Evolutionary conservation across 1,140 invertebrate genomes (phyloP).

Genomic region (Drosophila teissieri): DNA sequence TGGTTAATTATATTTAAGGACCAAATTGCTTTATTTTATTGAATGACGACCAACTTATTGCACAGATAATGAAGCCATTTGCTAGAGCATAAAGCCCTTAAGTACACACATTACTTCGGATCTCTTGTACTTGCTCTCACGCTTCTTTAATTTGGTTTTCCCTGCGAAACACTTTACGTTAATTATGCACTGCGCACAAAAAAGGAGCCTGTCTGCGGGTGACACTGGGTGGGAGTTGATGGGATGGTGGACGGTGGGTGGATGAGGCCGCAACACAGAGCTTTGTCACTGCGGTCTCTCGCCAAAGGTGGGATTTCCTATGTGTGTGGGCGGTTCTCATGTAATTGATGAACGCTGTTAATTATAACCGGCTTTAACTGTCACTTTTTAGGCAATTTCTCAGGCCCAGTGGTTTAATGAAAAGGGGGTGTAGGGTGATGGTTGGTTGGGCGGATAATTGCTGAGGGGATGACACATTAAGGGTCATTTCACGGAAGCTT

Average conservation of each 20-base stretch:
- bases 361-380: constrained; percentile 58
- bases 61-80: constrained; percentile 31
- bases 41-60: constrained; percentile 9
- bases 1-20: constrained; percentile 1
- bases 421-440: background rate
- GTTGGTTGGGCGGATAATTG: background rate
- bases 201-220: constrained; percentile 32
- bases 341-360: constrained; percentile 66
- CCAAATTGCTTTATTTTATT: constrained; percentile 11
- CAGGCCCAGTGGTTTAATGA: constrained; percentile 13
- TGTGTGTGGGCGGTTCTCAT: constrained; percentile 1
- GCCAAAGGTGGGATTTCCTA: constrained; percentile 8
- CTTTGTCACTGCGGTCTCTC: constrained; percentile 33
- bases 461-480: background rate
- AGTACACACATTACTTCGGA: constrained; percentile 54
- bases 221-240: background rate
- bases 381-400: constrained; percentile 43
- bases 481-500: background rate
- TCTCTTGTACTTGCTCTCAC: background rate
- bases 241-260: constrained; percentile 3
- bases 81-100: constrained; percentile 44
- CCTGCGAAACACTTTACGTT: constrained; percentile 35
- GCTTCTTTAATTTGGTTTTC: constrained; percentile 16
- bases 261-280: constrained; percentile 17
- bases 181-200: constrained; percentile 47